phyloP scores from a whole-genome alignment of 1,140 invertebrate genomes.

The Dufourea novaeangliae region DNA sequence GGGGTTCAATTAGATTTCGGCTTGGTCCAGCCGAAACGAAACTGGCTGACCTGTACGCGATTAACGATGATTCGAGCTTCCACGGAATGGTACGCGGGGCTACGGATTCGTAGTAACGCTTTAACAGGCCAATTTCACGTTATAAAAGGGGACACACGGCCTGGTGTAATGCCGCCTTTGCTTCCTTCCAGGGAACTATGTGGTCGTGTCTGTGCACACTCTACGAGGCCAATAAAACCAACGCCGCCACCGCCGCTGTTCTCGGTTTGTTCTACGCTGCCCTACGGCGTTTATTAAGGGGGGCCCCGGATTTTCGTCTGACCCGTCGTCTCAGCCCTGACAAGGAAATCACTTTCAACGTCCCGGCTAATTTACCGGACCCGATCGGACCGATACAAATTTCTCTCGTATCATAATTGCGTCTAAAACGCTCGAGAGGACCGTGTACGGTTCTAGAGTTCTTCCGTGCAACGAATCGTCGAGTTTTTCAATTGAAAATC shows the following conservation, averaged over 20 bases:
- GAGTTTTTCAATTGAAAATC: too few species aligned
- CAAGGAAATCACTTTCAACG: constrained; percentile 64
- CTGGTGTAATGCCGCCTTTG: constrained; percentile 52
- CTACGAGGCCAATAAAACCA: constrained; percentile 65
- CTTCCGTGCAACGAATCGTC: too few species aligned
- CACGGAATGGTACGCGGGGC: constrained; percentile 51
- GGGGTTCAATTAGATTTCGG: constrained; percentile 42
- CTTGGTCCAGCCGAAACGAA: constrained; percentile 4
- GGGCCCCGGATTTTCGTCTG: constrained; percentile 60
- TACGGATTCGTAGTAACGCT: constrained; percentile 68
- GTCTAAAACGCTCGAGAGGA: constrained; percentile 1
- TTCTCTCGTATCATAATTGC: constrained; percentile 35
- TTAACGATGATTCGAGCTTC: constrained; percentile 52
- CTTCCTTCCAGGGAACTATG: constrained; percentile 56
- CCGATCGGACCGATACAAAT: constrained; percentile 46
- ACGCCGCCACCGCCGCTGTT: too few species aligned
- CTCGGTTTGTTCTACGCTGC: constrained; percentile 31
- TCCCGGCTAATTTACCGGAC: constrained; percentile 40
- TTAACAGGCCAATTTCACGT: constrained; percentile 74
- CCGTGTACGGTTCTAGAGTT: too few species aligned
- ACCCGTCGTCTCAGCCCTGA: constrained; percentile 61
- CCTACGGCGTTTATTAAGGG: constrained; percentile 65
- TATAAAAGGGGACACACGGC: constrained; percentile 68
- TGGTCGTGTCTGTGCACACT: constrained; percentile 38
- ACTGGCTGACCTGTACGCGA: constrained; percentile 53